Evolutionary conservation across 2,888 invertebrate genomes (phyloP), one percentile per base, ranked within the genome.

Genomic region (Timandra comae): DNA sequence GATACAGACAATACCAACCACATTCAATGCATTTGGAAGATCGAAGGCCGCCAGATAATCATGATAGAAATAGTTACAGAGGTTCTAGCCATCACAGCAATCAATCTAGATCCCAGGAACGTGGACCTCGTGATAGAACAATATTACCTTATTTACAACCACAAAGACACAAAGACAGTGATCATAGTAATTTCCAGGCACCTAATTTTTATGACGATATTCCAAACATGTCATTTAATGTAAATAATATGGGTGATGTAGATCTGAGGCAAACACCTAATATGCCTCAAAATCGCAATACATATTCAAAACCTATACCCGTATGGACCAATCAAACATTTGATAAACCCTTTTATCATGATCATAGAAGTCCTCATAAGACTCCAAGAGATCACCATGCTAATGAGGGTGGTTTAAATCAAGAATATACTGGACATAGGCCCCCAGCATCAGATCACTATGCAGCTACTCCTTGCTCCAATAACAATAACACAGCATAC

Each of bases 391-490:
- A 50, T 10, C 41, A 57, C 43, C 66, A 66, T 16, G 44, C 30
- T 40, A 31, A 35, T 13, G 73, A 78, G n/a, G 40, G 37, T 46
- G 31, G 54, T 25, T 61, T 65, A 23, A 30, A 43, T 11, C 38
- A 48, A 20, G 73, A 74, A 29, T 78, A 75, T 40, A 51, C 71
- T 24, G 79, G 81, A 2, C 84, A 85, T 37, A 68, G 85, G 36
- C 84, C 84, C 20, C 84, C 81, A 11, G 56, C 84, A n/a, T 81
- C 81, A 24, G 84, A 84, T 43, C 78, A 85, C 43, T 85, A 82
- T 52, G 75, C 67, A 10, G 59, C 67, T 2, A 75, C 66, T 33
- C 56, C 73, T 27, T 62, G 63, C 4, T 53, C 73, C 29, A 78
- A 75, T 37, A 78, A 70, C 34, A 78, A 81, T 11, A 64, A 79